Base-by-base conservation (phyloP, 2,797 vertebrate species). In the Xyrichtys novacula region DNA sequence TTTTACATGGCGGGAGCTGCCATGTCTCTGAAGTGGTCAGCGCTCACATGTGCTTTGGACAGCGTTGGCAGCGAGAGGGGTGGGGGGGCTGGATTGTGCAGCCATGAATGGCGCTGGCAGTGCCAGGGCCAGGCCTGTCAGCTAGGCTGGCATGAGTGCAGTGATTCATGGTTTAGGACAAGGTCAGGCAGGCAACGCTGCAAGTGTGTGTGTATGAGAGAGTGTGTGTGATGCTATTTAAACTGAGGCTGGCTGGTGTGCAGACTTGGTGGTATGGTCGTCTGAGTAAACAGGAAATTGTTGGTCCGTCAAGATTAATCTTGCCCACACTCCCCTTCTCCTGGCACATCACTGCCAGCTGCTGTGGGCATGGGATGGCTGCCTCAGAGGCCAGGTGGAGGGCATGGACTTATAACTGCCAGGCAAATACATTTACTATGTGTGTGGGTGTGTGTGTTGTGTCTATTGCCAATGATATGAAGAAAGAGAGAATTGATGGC, bases 261-360 rank as follows among this genome's bases (percentile, higher is more conserved):
- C 86, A 88, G 81, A 76, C 76, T 70, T 80, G 83, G 88, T 85
- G 86, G 87, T 85, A 81, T 84, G 77, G 86, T 58, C 9, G 91
- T 91, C 92, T 93, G 90, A 81, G 79, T 90, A 91, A 92, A 93
- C 90, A 93, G 91, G 92, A 93, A 92, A 91, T 85, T 74, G 87
- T 73, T 80, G 83, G 77, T 88, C 75, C 65, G 66, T 92, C 73
- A 86, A 66, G 78, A 91, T 90, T 87, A 89, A 89, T 87, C 76
- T 81, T 65, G 56, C 72, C 83, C 62, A 56, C 69, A n/a, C 78
- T 61, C 75, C 71, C 69, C 80, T 65, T 83, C 39, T 50, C 40
- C 34, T 65, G 83, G 55, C 78, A 76, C 71, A 66, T 31, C 46
- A 10, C 61, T 78, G 73, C 84, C 90, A 90, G 85, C 88, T 89